Base-by-base conservation (phyloP, 2,888 invertebrate genomes). In the Drosophila paranaensis region DNA sequence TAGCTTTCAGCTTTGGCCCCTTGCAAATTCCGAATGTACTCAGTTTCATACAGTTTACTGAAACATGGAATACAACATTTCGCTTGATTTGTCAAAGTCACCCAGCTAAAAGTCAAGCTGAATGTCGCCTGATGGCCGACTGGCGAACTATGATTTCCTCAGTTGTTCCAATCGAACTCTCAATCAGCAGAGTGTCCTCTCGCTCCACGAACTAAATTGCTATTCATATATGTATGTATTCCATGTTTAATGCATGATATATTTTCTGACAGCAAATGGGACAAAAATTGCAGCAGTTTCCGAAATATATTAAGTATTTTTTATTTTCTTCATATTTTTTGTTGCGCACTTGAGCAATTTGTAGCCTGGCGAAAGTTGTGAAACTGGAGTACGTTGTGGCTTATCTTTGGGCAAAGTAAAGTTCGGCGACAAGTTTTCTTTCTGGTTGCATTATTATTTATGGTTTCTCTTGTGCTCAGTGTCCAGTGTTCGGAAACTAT, bases 71-170 rank as follows among this genome's bases (percentile, higher is more conserved):
- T 3, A n/a, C 11, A 20, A 16, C 2, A 30, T 10, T 53, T 25
- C 48, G 33, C 30, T 33, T 16, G 11, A 50, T 6, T 33, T 50
- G 48, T 3, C 6, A 11, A 39, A 39, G 25, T n/a, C 5, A 11
- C 20, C 11, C 10, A 53, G 35, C 27, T 13, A 8, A 57, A 57
- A 40, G 43, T 43, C 35, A 53, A 39, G 25, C 27, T 46, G 35
- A 55, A 45, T 58, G 43, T 42, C 40, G 27, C 14, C 42, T 79
- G 76, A 79, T 79, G 76, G 77, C 25, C 61, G 14, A 25, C 3
- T 2, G 8, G 11, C 2, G 1, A 48, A 42, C 48, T 33, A 20
- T 40, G 48, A 25, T 54, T 35, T n/a, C 27, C 30, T 16, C 46
- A 42, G 16, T 39, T 71, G 14, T 10, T 13, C 8, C 45, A 69